Conservation (phyloP, 2,113 vertebrate species). For the Galeopterus variegatus region DNA sequence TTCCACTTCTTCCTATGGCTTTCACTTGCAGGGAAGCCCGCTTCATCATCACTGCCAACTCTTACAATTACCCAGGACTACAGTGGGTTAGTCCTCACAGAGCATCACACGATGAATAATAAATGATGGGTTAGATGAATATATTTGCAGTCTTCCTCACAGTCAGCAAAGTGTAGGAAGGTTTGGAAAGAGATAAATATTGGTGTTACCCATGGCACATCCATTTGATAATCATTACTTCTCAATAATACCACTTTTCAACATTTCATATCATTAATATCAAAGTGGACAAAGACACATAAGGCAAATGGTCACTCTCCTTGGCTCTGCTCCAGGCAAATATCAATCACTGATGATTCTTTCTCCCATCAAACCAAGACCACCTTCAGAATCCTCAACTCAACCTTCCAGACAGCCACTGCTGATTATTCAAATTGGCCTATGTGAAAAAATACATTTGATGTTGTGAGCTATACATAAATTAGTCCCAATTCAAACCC, state of each 20-base stretch:
- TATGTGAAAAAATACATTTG: neutral
- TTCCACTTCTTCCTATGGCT: neutral
- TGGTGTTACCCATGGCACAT: neutral
- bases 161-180: neutral
- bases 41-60: neutral
- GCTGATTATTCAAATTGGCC: neutral
- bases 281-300: slow-evolving; percentile 5
- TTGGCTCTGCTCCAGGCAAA: neutral
- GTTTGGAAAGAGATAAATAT: slow-evolving; percentile 26
- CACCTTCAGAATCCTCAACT: neutral
- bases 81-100: neutral
- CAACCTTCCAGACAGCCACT: neutral
- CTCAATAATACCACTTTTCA: neutral
- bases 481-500: neutral
- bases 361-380: neutral
- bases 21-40: slow-evolving; percentile 2
- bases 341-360: neutral
- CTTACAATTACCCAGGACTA: neutral
- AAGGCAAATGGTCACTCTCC: neutral
- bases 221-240: neutral
- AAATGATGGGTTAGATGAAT: neutral
- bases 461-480: neutral
- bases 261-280: neutral
- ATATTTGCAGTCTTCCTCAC: neutral
- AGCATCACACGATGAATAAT: neutral